These are phyloP conservation scores for Drosophila eohydei DNA, from an alignment of 2,888 invertebrate species.

Conservation along the genomic window DNA sequence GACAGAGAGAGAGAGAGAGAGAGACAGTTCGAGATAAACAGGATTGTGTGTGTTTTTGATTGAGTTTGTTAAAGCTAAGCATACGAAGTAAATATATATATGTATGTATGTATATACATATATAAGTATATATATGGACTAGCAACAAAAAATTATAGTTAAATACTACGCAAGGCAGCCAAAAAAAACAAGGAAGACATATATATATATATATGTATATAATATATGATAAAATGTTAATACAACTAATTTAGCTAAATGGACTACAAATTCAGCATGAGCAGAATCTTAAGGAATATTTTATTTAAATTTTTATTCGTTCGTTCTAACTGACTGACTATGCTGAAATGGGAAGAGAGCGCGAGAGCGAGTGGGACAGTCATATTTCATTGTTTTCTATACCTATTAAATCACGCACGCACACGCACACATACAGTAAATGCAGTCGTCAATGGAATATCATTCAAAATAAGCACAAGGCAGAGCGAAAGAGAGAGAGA, in stretches of 20 bases:
- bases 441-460: constrained; percentile 40
- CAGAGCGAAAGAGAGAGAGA: not conserved
- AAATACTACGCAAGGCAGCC: constrained; percentile 22
- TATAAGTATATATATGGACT: constrained; percentile 7
- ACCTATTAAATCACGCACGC: constrained; percentile 19
- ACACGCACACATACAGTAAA: constrained; percentile 8
- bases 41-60: not conserved
- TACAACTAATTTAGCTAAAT: constrained; percentile 22
- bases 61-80: constrained; percentile 20
- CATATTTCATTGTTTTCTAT: not conserved
- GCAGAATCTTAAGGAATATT: constrained; percentile 1
- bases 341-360: not conserved
- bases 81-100: not conserved
- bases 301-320: not conserved
- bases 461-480: constrained; percentile 22
- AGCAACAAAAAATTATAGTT: not conserved
- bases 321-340: constrained; percentile 22
- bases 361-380: constrained; percentile 3
- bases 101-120: not conserved
- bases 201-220: not conserved
- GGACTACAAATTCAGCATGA: constrained; percentile 7
- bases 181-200: not conserved
- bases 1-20: constrained; percentile 1
- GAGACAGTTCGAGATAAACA: constrained; percentile 4
- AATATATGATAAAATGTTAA: constrained; percentile 4